These are phyloP conservation scores for Nicator chloris DNA, from an alignment of 2,113 vertebrate species.

Conservation along the genomic window DNA sequence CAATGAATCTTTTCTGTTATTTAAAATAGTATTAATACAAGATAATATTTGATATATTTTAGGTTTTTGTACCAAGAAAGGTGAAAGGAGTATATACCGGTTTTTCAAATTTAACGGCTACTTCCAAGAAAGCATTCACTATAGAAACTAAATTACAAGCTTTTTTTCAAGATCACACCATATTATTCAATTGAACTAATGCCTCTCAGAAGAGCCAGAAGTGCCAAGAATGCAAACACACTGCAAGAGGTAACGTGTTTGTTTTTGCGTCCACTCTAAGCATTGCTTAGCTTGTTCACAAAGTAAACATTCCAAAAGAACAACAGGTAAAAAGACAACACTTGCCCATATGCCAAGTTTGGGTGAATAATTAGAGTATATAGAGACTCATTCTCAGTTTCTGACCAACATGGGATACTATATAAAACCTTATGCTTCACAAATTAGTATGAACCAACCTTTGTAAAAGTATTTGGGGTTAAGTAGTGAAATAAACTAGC, in stretches of 20 bases:
- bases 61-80: neutral
- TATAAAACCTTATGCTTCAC: neutral
- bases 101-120: neutral
- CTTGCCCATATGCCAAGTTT: neutral
- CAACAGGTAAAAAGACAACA: neutral
- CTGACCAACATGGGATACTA: neutral
- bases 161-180: neutral
- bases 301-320: neutral
- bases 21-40: neutral
- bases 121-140: neutral
- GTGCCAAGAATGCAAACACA: neutral
- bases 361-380: neutral
- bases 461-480: neutral
- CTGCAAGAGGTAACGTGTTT: neutral
- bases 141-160: neutral
- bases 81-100: neutral
- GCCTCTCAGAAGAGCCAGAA: neutral
- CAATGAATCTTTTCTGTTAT: neutral
- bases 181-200: neutral
- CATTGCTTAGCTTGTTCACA: neutral
- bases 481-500: neutral
- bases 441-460: neutral
- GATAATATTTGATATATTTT: neutral
- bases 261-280: neutral
- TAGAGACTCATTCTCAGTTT: neutral